Evolutionary conservation across 2,888 invertebrate species (phyloP).

Genomic region (Emmelina monodactyla): DNA sequence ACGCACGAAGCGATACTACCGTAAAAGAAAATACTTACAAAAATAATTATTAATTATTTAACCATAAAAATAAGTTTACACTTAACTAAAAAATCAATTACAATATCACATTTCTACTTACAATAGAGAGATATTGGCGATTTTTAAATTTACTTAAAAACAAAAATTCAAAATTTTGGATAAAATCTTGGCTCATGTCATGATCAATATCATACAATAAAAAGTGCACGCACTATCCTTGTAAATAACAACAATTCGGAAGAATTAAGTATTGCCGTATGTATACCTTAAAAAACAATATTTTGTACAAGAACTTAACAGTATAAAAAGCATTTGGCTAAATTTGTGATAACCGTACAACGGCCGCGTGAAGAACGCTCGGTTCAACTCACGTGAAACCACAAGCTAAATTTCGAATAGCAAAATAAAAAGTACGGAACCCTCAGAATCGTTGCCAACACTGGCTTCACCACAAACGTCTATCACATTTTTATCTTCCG

Average conservation of each 20-base stretch:
- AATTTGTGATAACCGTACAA: constrained; percentile 39
- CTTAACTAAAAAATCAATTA: constrained; percentile 57
- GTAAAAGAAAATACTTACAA: constrained; percentile 61
- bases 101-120: constrained; percentile 69
- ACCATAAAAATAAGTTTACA: constrained; percentile 56
- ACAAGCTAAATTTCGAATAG: constrained; percentile 39
- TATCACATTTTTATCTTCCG: constrained; percentile 49
- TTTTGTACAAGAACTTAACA: constrained; percentile 50
- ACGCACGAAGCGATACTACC: constrained; percentile 58
- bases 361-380: constrained; percentile 23
- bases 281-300: constrained; percentile 28
- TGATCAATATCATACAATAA: constrained; percentile 39
- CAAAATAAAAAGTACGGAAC: constrained; percentile 29
- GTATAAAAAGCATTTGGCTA: constrained; percentile 48
- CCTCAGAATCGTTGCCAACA: constrained; percentile 32
- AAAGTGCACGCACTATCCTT: constrained; percentile 29
- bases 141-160: constrained; percentile 24
- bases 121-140: constrained; percentile 65
- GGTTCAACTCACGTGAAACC: constrained; percentile 36
- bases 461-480: constrained; percentile 34
- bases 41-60: constrained; percentile 45
- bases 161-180: constrained; percentile 33
- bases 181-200: constrained; percentile 45
- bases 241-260: constrained; percentile 50
- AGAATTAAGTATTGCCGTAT: constrained; percentile 55